Conservation (phyloP, 1,140 invertebrate genomes). For the Macrobrachium rosenbergii region DNA sequence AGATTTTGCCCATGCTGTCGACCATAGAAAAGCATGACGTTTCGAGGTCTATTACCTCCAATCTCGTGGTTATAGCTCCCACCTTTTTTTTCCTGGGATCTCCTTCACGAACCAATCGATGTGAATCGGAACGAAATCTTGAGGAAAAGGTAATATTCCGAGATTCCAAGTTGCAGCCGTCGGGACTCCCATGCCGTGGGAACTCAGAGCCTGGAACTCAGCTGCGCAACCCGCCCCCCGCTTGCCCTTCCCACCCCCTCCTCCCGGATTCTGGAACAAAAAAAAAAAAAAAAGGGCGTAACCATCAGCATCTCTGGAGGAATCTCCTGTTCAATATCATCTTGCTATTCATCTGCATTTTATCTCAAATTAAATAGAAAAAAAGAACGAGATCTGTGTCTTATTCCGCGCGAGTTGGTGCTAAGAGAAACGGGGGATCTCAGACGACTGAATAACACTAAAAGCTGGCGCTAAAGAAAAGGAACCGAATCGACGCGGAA, state of each 20-base stretch:
- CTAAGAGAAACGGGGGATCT: no score
- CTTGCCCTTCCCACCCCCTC: no score
- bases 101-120: not conserved
- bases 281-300: conserved; percentile 40
- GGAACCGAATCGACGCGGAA: no score
- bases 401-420: no score
- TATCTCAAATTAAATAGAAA: not conserved
- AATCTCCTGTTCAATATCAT: no score
- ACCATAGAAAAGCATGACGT: no score
- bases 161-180: conserved; percentile 58
- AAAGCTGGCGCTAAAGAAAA: no score
- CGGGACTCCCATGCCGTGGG: conserved; percentile 56
- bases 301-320: conserved; percentile 19
- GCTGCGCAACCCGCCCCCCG: not conserved
- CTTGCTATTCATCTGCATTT: not conserved
- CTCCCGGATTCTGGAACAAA: conserved; percentile 37
- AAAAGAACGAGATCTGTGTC: not conserved
- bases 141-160: conserved; percentile 55
- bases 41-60: no score
- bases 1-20: no score
- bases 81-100: not conserved
- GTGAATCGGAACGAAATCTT: conserved; percentile 31
- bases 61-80: not conserved
- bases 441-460: no score
- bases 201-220: conserved; percentile 51